phyloP scores from a whole-genome alignment of 2,113 vertebrate species.

The Barnardius zonarius region DNA sequence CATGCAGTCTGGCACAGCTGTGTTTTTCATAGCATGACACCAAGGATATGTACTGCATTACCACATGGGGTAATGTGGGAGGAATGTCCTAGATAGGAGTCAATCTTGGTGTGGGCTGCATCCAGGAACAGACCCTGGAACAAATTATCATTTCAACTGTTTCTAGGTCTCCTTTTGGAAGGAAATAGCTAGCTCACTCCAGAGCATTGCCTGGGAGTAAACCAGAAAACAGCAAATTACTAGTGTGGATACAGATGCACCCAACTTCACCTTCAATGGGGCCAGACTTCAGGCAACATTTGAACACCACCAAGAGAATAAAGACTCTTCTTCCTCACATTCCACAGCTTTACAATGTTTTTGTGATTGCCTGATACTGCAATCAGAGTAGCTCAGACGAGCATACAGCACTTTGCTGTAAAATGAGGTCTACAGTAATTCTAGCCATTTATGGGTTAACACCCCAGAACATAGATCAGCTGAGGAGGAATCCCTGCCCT shows the following conservation, averaged over 20 bases:
- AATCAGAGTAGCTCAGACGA: neutral
- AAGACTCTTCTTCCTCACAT: neutral
- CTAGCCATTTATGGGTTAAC: neutral
- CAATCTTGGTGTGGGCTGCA: neutral
- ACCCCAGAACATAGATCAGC: neutral
- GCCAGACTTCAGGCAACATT: neutral
- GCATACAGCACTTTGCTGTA: neutral
- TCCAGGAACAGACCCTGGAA: conserved; percentile 48
- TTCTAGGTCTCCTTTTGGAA: neutral
- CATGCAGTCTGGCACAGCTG: neutral
- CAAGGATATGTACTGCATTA: neutral
- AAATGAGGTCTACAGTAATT: neutral
- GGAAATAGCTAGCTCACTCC: neutral
- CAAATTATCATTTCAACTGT: neutral
- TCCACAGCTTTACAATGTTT: neutral
- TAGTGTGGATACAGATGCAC: neutral
- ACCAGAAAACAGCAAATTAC: neutral
- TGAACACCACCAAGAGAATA: neutral
- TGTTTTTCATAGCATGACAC: conserved; percentile 41
- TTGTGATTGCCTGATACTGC: neutral
- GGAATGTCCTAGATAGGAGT: conserved; percentile 33
- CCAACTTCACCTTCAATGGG: neutral
- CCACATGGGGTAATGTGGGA: conserved; percentile 5
- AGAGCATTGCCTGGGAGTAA: neutral
- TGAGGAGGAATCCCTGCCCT: neutral